A percentile compares a stretch with the other conserved stretches of the same genome.
Evolutionary conservation across 1,140 invertebrate species (phyloP).

Genomic region (Rhizoglyphus robini): DNA sequence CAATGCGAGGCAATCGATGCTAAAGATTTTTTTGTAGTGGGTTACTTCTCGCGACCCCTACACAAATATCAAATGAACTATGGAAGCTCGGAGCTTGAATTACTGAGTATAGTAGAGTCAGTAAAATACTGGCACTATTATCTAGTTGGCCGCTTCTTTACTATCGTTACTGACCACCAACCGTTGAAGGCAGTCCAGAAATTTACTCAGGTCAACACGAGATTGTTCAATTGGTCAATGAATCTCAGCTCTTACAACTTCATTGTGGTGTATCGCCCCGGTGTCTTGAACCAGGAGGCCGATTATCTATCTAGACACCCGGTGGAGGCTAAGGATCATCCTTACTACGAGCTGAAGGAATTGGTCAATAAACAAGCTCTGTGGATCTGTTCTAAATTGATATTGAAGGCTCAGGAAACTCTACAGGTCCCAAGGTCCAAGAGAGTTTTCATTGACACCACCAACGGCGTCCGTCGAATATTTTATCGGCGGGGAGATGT

Average conservation of each 20-base stretch:
- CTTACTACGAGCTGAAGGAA: no score
- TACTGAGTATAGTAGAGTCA: conserved; percentile 38
- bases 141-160: conserved; percentile 38
- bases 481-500: not conserved
- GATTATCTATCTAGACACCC: conserved; percentile 20
- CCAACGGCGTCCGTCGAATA: not conserved
- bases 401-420: not conserved
- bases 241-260: conserved; percentile 18
- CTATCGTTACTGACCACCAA: conserved; percentile 39
- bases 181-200: conserved; percentile 29
- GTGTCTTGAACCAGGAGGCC: conserved; percentile 11
- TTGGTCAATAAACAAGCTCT: no score
- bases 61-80: conserved; percentile 36
- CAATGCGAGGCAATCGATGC: conserved; percentile 2
- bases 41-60: conserved; percentile 26
- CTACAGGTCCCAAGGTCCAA: not conserved
- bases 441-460: not conserved
- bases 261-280: conserved; percentile 12
- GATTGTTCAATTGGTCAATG: conserved; percentile 17
- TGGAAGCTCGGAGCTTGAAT: conserved; percentile 37
- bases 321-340: not conserved
- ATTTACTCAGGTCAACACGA: conserved; percentile 13
- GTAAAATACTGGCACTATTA: conserved; percentile 38
- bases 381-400: no score
- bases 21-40: not conserved